Conservation (phyloP, 2,888 invertebrate species). For the Epistrophe grossulariae region DNA sequence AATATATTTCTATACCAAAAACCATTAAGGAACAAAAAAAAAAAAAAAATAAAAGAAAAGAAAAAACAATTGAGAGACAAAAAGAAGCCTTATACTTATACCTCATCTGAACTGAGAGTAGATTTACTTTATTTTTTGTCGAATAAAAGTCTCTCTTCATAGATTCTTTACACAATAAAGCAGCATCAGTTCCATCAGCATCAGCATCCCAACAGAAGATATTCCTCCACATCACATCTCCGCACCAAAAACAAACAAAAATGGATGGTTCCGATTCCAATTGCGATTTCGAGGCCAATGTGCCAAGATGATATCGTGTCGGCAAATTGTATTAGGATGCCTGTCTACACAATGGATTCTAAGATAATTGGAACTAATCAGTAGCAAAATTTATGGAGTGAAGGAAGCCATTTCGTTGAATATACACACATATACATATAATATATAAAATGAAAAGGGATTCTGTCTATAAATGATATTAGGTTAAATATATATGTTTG, state of each 20-base stretch:
- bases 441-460: slow-evolving; percentile 23
- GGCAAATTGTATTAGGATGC: slow-evolving; percentile 72
- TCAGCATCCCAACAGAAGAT: not conserved
- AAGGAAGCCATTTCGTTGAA: slow-evolving; percentile 60
- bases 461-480: slow-evolving; percentile 18
- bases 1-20: not conserved
- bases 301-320: slow-evolving; percentile 66
- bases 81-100: not conserved
- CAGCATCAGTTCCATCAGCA: not conserved
- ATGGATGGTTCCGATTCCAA: slow-evolving; percentile 59
- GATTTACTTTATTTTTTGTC: slow-evolving; percentile 6
- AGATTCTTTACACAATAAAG: not conserved
- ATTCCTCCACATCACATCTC: not conserved
- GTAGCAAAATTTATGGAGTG: slow-evolving; percentile 69
- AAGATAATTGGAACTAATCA: slow-evolving; percentile 74
- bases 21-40: not conserved
- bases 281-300: slow-evolving; percentile 48
- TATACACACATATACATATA: no score
- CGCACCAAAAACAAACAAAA: slow-evolving; percentile 24
- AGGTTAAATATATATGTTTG: not conserved
- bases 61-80: not conserved
- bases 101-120: not conserved
- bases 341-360: slow-evolving; percentile 73
- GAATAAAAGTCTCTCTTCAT: not conserved
- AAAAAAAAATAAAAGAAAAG: not conserved